Conservation (phyloP, 1,140 invertebrate species). For the Drosophila leontia region DNA sequence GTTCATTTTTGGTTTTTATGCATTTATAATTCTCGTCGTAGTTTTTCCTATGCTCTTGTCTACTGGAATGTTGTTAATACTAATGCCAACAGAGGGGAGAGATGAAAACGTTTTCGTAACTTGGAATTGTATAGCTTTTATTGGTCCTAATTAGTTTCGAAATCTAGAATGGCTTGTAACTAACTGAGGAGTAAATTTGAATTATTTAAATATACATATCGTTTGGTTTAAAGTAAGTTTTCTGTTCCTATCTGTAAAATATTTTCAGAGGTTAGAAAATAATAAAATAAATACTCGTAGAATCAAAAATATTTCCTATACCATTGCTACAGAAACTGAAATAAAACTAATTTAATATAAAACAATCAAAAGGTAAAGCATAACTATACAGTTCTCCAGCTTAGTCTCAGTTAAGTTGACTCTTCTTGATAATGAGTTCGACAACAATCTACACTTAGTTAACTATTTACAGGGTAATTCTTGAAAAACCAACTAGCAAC, state of each 20-base stretch:
- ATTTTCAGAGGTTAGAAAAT: no score
- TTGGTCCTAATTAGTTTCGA: constrained; percentile 42
- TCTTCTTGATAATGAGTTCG: constrained; percentile 30
- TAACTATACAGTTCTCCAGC: not conserved
- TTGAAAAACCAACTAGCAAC: constrained; percentile 38
- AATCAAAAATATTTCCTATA: not conserved
- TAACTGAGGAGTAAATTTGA: not conserved
- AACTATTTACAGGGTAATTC: constrained; percentile 37
- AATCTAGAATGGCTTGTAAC: constrained; percentile 1
- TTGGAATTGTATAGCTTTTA: constrained; percentile 11
- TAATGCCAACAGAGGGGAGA: constrained; percentile 28
- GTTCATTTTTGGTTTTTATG: constrained; percentile 56
- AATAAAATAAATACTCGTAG: not conserved
- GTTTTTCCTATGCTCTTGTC: constrained; percentile 25
- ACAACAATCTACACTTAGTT: constrained; percentile 44
- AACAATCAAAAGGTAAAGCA: no score
- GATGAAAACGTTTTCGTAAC: constrained; percentile 9
- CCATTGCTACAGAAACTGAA: not conserved
- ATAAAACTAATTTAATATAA: not conserved
- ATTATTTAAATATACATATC: not conserved
- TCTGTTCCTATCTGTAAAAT: not conserved
- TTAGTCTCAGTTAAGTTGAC: constrained; percentile 12
- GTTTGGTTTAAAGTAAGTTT: no score
- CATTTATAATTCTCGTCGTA: constrained; percentile 19
- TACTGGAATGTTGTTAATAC: constrained; percentile 24